These are phyloP conservation scores for Argyrosomus japonicus DNA, from an alignment of 2,113 vertebrate genomes.

Conservation along the genomic window DNA sequence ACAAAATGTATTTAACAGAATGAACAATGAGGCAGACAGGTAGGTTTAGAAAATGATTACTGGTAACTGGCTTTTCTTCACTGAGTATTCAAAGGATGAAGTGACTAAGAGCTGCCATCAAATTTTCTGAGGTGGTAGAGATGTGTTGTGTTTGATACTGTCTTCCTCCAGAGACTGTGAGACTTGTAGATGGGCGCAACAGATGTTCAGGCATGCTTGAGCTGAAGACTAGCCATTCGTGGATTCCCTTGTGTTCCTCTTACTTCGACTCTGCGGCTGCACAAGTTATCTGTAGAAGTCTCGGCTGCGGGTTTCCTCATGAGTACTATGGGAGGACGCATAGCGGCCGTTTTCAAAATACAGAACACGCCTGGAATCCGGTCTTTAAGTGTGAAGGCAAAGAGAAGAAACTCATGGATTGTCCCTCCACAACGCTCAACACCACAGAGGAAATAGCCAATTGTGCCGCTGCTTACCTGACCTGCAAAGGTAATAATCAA, in stretches of 20 bases:
- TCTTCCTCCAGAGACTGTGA: neutral
- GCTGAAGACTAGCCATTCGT: neutral
- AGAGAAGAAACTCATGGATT: constrained; percentile 29
- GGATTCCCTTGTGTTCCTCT: neutral
- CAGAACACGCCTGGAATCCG: neutral
- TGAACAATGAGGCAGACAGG: too few relatives aligned
- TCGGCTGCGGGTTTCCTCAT: constrained; percentile 19
- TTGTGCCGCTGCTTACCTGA: accelerated
- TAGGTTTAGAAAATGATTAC: neutral
- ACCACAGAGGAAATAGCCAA: neutral
- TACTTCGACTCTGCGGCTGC: neutral
- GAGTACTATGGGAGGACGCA: accelerated
- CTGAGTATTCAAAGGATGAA: neutral
- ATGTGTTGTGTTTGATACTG: neutral
- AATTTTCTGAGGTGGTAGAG: neutral
- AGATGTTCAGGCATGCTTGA: constrained; percentile 11
- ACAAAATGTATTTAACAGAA: too few relatives aligned
- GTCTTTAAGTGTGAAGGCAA: constrained; percentile 1
- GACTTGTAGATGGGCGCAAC: neutral
- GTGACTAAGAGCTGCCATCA: neutral
- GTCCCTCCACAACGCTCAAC: neutral
- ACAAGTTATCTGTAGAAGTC: neutral
- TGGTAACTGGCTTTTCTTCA: neutral
- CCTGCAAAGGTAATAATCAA: neutral
- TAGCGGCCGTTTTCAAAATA: accelerated